Base-by-base conservation (phyloP, 2,113 vertebrate species). In the Bubo scandiacus region DNA sequence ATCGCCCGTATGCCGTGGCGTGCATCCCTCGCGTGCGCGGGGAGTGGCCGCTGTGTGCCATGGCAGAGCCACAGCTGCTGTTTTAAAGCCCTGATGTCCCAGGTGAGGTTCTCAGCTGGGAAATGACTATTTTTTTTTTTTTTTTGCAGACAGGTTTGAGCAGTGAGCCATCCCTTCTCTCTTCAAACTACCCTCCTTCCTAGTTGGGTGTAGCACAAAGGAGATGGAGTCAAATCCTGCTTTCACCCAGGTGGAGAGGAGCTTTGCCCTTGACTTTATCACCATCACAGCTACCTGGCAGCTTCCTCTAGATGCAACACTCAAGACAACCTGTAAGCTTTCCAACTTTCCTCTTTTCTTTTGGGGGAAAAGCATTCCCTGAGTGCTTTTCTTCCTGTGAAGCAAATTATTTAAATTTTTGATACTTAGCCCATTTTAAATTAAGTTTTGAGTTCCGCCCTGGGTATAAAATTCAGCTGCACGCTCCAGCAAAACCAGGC, bases 1-100 rank as follows among this genome's bases (percentile, higher is more conserved):
- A 18, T 5, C 3, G 55, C 67, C 30, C 7, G 0, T 6, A 2
- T 6, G 40, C 23, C 1, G 4, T 3, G 6, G 45, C 10, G 7
- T 1, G 22, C 32, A 5, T 25, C 65, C 65, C 47, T 51, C 8
- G 13, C 5, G 9, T 1, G 27, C 8, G 5, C 20, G 2, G 80
- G 68, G 74, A 74, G 65, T 12, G 3, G 89, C 81, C 0, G 0
- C 71, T 27, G 43, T 19, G n/a, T 12, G 42, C 6, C 0, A 5
- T 10, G 4, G 9, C 8, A 4, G 32, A n/a, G 58, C n/a, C 59
- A 36, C 49, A 4, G 40, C 84, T 61, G 77, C 72, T 94, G 2
- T 63, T 68, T 23, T 36, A 54, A 30, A 68, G 55, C 49, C 15
- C 77, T 45, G 72, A 19, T 43, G 32, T 26, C 54, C 17, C 77